Conservation (phyloP, 2,888 invertebrate genomes). For the Agriotes lineatus region DNA sequence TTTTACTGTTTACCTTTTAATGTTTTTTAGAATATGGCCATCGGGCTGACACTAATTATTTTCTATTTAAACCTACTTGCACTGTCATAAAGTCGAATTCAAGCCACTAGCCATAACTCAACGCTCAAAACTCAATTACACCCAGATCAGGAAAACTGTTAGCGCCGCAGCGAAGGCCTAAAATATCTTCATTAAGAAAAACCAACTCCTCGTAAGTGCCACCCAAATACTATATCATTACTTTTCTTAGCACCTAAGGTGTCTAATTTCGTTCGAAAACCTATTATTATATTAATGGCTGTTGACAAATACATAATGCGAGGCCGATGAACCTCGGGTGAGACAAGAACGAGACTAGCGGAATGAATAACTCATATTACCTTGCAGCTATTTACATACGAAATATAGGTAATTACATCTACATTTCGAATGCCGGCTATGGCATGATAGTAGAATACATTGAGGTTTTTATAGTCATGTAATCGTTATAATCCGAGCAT, state of each 20-base stretch:
- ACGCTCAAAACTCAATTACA: too few species aligned
- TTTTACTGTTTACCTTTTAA: too few species aligned
- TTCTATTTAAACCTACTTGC: too few species aligned
- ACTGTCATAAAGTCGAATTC: too few species aligned
- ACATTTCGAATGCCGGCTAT: constrained; percentile 14
- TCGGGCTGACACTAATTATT: too few species aligned
- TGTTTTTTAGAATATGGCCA: too few species aligned
- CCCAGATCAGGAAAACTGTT: too few species aligned
- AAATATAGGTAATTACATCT: constrained; percentile 18
- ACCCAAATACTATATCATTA: neutral
- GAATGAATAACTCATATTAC: constrained; percentile 15
- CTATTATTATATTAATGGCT: constrained; percentile 49
- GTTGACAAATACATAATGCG: constrained; percentile 48
- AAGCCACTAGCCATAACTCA: too few species aligned
- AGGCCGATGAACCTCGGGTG: constrained; percentile 21
- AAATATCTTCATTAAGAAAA: too few species aligned
- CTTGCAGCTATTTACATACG: constrained; percentile 23
- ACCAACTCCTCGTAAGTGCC: too few species aligned
- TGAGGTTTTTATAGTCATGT: neutral
- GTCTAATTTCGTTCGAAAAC: constrained; percentile 43
- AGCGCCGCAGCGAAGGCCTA: too few species aligned
- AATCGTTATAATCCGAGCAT: neutral
- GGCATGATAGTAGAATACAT: neutral
- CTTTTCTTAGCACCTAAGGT: constrained; percentile 22
- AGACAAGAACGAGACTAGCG: constrained; percentile 2